Evolutionary conservation across 2,113 vertebrate species (phyloP).

Genomic region (Desmodus rotundus): DNA sequence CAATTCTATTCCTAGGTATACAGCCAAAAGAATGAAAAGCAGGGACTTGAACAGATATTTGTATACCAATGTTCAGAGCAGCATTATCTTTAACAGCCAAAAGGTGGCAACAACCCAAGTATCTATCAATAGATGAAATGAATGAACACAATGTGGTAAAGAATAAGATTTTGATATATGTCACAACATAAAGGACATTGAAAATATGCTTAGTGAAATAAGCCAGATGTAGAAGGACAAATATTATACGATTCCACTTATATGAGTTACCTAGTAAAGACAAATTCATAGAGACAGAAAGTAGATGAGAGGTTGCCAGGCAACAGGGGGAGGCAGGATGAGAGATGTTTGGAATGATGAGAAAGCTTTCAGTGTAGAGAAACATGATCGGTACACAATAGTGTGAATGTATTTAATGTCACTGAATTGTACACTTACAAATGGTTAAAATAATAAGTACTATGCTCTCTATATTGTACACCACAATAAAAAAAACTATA

Average conservation of each 20-base stretch:
- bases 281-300: background rate
- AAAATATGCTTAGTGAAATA: background rate
- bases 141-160: background rate
- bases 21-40: background rate
- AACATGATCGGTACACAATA: background rate
- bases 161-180: background rate
- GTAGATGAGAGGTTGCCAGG: background rate
- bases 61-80: background rate
- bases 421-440: background rate
- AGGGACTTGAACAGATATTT: background rate
- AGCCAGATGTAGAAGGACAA: background rate
- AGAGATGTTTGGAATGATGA: background rate
- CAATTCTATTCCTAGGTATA: background rate
- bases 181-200: background rate
- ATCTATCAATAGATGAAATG: background rate
- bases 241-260: background rate
- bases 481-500: background rate
- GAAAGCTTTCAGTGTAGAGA: background rate
- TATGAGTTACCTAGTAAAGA: background rate
- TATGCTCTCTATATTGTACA: background rate
- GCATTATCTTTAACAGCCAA: background rate
- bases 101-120: background rate
- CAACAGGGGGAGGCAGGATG: background rate
- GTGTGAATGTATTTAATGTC: background rate
- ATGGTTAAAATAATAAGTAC: background rate